phyloP scores from a whole-genome alignment of 2,113 vertebrate species.

The Chitala chitala region DNA sequence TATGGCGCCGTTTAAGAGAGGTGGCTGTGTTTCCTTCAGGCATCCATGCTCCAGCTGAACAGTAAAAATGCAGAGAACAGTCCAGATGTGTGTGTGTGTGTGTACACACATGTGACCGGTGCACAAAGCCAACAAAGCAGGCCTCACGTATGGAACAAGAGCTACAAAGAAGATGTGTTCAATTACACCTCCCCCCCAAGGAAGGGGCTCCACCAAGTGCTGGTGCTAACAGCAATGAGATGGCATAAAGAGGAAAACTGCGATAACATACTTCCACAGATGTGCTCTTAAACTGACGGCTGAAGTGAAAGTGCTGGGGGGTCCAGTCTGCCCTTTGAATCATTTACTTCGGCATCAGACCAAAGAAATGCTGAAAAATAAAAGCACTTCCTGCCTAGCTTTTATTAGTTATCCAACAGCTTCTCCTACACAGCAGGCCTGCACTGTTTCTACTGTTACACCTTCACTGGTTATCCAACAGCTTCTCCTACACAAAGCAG shows the following conservation, averaged over 20 bases:
- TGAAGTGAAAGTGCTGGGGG: conserved; percentile 57
- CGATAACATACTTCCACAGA: conserved; percentile 46
- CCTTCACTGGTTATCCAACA: neutral
- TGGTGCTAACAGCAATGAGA: conserved; percentile 67
- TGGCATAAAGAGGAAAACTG: conserved; percentile 38
- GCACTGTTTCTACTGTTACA: too few species aligned
- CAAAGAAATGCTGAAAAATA: conserved; percentile 29
- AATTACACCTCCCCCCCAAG: too few species aligned
- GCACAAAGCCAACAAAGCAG: too few species aligned
- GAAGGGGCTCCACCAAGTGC: too few species aligned
- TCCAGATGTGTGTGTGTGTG: too few species aligned
- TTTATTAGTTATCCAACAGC: neutral
- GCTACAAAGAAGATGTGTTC: too few species aligned
- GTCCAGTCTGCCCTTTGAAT: conserved; percentile 59
- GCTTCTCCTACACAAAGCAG: too few species aligned
- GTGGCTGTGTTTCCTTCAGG: conserved; percentile 53
- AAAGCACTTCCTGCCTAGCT: neutral
- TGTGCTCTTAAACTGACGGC: conserved; percentile 61
- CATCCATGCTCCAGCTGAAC: too few species aligned
- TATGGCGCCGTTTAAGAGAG: conserved; percentile 60
- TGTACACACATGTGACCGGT: too few species aligned
- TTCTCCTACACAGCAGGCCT: too few species aligned
- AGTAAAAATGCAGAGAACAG: too few species aligned
- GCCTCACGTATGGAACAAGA: too few species aligned
- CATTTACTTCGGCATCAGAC: conserved; percentile 52